Evolutionary conservation across 2,797 vertebrate species (phyloP).

Genomic region (Darevskia mixta): DNA sequence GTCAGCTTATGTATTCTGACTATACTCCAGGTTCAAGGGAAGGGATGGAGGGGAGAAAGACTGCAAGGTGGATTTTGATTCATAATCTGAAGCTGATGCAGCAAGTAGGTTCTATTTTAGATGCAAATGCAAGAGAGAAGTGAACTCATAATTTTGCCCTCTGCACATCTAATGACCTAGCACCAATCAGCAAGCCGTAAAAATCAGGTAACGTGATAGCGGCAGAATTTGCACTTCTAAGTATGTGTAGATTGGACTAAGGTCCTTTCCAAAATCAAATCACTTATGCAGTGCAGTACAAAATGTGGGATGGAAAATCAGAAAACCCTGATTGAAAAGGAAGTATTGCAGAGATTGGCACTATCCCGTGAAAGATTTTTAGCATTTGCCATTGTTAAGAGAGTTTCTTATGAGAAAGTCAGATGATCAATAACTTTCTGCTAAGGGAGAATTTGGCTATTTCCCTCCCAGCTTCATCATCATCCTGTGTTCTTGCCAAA

Average conservation of each 20-base stretch:
- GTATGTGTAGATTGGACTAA: conserved; percentile 50
- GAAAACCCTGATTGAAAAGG: conserved; percentile 33
- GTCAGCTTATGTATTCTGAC: conserved; percentile 68
- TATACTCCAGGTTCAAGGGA: conserved; percentile 55
- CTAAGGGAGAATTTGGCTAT: conserved; percentile 63
- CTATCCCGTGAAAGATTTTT: conserved; percentile 59
- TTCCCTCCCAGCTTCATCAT: conserved; percentile 56
- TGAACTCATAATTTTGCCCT: conserved; percentile 48
- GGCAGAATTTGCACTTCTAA: conserved; percentile 51
- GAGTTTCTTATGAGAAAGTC: conserved; percentile 63
- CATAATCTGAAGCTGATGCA: conserved; percentile 17
- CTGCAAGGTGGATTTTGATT: conserved; percentile 53
- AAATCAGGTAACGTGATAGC: conserved; percentile 27
- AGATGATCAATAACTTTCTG: conserved; percentile 64
- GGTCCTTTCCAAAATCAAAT: conserved; percentile 59
- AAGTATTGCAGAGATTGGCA: conserved; percentile 59
- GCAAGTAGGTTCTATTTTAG: conserved; percentile 8
- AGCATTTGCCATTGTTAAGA: conserved; percentile 63
- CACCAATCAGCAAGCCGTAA: conserved; percentile 31
- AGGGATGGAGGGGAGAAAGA: conserved; percentile 26
- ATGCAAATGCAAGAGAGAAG: conserved; percentile 33
- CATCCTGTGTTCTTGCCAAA: conserved; percentile 59
- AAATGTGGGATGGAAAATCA: conserved; percentile 47
- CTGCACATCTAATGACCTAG: conserved; percentile 36
- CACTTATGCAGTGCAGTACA: conserved; percentile 57